Percentiles rank a stretch among this genome's conserved stretches.
These are phyloP conservation scores for Heliconius melpomene DNA, from an alignment of 1,140 invertebrate species.

Conservation along the genomic window DNA sequence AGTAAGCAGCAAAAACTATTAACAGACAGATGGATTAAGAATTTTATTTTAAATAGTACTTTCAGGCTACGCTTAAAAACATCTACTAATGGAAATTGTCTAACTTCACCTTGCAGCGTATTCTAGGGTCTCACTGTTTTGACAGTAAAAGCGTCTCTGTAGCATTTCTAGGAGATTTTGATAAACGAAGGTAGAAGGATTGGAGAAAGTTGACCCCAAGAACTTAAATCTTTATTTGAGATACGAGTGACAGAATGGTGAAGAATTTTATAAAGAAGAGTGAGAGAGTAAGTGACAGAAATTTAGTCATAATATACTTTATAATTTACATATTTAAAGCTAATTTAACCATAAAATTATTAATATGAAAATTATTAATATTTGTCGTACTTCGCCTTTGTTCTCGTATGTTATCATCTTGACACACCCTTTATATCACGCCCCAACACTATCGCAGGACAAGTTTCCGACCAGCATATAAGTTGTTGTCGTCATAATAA, in stretches of 20 bases:
- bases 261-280: not conserved
- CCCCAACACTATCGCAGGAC: not conserved
- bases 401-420: not conserved
- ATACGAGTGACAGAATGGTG: not conserved
- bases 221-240: not conserved
- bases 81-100: not conserved
- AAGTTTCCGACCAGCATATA: slow-evolving; percentile 53
- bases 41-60: not conserved
- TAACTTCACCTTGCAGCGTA: not conserved
- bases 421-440: not conserved
- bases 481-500: slow-evolving; percentile 59
- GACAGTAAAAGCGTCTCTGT: too few relatives aligned
- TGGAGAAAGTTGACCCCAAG: too few relatives aligned
- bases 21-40: too few relatives aligned
- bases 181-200: not conserved
- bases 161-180: not conserved
- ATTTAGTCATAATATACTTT: too few relatives aligned
- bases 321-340: too few relatives aligned
- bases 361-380: not conserved
- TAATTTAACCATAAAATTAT: not conserved
- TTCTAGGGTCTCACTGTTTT: not conserved
- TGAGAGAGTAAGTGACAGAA: not conserved
- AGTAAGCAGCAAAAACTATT: too few relatives aligned
- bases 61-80: not conserved
- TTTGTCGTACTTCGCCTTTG: not conserved